Conservation (phyloP, 2,888 invertebrate genomes). For the Campoplex capitator region DNA sequence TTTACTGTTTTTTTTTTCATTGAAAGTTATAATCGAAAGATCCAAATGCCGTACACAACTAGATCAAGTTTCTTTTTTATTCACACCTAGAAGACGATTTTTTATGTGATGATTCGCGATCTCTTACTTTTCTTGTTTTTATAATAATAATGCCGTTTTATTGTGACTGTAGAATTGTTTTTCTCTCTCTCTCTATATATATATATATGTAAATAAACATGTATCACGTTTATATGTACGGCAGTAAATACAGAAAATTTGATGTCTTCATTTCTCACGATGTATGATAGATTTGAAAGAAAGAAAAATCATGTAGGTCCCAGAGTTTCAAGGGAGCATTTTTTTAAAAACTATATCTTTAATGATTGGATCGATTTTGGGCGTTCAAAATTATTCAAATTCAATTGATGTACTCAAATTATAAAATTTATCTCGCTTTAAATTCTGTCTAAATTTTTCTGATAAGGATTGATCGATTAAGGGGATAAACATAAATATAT, state of each 20-base stretch:
- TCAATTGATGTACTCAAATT: slow-evolving; percentile 49
- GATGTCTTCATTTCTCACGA: slow-evolving; percentile 9
- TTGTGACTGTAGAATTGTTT: slow-evolving; percentile 59
- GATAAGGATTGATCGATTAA: slow-evolving; percentile 40
- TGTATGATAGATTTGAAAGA: slow-evolving; percentile 44
- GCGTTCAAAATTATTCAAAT: not conserved
- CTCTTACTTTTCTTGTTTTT: slow-evolving; percentile 29
- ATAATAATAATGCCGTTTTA: slow-evolving; percentile 68
- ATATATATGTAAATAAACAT: slow-evolving; percentile 16
- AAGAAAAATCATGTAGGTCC: slow-evolving; percentile 17
- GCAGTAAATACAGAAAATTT: slow-evolving; percentile 42
- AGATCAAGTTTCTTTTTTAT: slow-evolving; percentile 59
- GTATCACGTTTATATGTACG: slow-evolving; percentile 4
- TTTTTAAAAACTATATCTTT: not conserved
- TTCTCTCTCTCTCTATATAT: not conserved
- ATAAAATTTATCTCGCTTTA: slow-evolving; percentile 22
- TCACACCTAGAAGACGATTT: slow-evolving; percentile 68
- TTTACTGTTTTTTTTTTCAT: not conserved
- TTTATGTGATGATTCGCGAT: slow-evolving; percentile 28
- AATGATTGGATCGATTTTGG: not conserved
- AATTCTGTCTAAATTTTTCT: slow-evolving; percentile 46
- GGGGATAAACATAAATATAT: slow-evolving; percentile 64
- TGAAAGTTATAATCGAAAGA: slow-evolving; percentile 10
- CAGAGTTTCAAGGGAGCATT: not conserved
- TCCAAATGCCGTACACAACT: slow-evolving; percentile 20